A percentile compares a stretch with the other conserved stretches of the same genome.
Conservation (phyloP, 2,113 vertebrate genomes). For the Morone saxatilis region DNA sequence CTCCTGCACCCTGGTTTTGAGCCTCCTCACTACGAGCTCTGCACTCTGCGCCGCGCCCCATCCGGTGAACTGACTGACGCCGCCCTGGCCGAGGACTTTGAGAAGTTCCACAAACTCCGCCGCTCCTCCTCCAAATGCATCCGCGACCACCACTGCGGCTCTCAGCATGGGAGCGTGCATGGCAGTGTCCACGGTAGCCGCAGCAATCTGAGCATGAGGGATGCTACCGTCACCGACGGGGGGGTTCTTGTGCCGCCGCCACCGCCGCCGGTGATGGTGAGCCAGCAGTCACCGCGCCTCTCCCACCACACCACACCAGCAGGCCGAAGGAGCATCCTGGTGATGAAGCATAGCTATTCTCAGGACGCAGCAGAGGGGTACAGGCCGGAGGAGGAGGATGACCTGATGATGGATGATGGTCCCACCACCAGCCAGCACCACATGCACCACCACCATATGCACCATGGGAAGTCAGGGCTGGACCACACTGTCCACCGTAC, state of each 20-base stretch:
- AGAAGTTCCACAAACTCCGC: conserved; percentile 92
- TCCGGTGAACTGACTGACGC: conserved; percentile 89
- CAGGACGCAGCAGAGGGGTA: conserved; percentile 93
- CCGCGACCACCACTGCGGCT: conserved; percentile 98
- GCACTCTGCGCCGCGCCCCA: conserved; percentile 89
- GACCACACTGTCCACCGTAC: conserved; percentile 94
- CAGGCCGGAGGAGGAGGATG: conserved; percentile 85
- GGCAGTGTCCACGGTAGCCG: conserved; percentile 94
- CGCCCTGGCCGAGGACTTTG: conserved; percentile 92
- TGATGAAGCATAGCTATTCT: conserved; percentile 98
- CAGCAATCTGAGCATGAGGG: conserved; percentile 94
- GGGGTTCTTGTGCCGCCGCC: conserved; percentile 79
- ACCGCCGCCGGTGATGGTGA: conserved; percentile 68
- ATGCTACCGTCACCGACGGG: conserved; percentile 87
- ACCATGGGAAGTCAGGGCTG: conserved; percentile 86
- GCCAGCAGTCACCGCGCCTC: conserved; percentile 69
- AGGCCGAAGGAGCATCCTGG: conserved; percentile 91
- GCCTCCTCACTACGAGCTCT: conserved; percentile 97
- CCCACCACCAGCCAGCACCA: conserved; percentile 87
- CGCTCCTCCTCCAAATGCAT: conserved; percentile 96
- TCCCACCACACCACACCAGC: conserved; percentile 77
- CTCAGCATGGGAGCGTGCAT: conserved; percentile 89
- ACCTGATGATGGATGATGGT: conserved; percentile 87
- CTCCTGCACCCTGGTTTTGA: conserved; percentile 96
- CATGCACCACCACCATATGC: conserved; percentile 77